phyloP scores from a whole-genome alignment of 2,797 vertebrate species.

The Phrynocephalus forsythii region DNA sequence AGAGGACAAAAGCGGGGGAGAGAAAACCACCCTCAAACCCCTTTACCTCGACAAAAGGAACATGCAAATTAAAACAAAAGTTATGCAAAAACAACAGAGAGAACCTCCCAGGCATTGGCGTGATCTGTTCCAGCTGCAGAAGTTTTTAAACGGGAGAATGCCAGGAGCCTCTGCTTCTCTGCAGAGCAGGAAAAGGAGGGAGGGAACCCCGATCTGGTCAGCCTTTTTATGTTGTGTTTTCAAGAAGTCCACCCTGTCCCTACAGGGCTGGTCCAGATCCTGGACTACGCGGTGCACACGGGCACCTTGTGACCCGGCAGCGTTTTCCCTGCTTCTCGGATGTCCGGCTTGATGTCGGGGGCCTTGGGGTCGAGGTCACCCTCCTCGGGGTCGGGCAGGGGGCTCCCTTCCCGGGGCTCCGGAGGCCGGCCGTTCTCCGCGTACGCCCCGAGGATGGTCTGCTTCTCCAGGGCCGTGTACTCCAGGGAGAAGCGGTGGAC shows the following conservation, averaged over 20 bases:
- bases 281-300: constrained; percentile 56
- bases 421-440: constrained; percentile 79
- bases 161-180: not conserved
- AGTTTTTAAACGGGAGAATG: not conserved
- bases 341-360: constrained; percentile 57
- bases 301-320: constrained; percentile 10
- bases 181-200: no score
- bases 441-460: constrained; percentile 85
- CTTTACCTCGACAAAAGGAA: not conserved
- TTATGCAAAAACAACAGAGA: not conserved
- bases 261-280: not conserved
- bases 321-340: not conserved
- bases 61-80: constrained; percentile 19
- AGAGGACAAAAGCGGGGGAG: not conserved
- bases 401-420: constrained; percentile 65
- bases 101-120: not conserved
- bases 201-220: no score
- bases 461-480: constrained; percentile 83
- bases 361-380: not conserved
- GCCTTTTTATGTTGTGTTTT: no score
- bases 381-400: not conserved
- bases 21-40: no score
- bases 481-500: constrained; percentile 89
- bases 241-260: not conserved
- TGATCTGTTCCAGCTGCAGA: not conserved